Evolutionary conservation across 2,797 vertebrate species (phyloP).

Genomic region (Lates japonicus): DNA sequence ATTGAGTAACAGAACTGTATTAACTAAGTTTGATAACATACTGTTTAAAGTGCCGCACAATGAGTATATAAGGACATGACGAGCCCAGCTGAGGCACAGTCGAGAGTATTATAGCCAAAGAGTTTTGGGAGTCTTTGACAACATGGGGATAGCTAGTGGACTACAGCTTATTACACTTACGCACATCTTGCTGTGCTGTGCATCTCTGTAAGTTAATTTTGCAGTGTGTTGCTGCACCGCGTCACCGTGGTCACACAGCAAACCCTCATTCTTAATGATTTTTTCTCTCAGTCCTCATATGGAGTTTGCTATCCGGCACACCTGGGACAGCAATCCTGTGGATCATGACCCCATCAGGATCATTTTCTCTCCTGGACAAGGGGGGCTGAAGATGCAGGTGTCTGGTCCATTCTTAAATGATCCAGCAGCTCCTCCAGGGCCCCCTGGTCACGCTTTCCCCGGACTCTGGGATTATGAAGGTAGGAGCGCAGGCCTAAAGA

Average conservation of each 20-base stretch:
- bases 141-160: constrained; percentile 56
- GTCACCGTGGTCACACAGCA: background rate
- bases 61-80: background rate
- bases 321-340: constrained; percentile 90
- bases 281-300: constrained; percentile 67
- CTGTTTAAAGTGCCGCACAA: constrained; percentile 1
- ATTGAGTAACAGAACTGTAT: constrained; percentile 48
- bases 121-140: constrained; percentile 18
- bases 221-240: background rate
- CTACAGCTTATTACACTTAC: constrained; percentile 53
- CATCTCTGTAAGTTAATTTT: constrained; percentile 73
- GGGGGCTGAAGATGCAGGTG: constrained; percentile 88
- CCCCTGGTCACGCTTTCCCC: constrained; percentile 87
- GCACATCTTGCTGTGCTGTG: constrained; percentile 52
- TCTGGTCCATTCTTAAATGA: constrained; percentile 92
- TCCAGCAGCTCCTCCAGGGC: constrained; percentile 87
- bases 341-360: constrained; percentile 87
- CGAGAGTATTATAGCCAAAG: background rate
- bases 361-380: constrained; percentile 80
- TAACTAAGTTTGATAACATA: constrained; percentile 42
- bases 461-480: constrained; percentile 95
- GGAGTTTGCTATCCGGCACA: constrained; percentile 89
- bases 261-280: background rate
- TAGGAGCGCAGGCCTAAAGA: background rate
- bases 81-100: constrained; percentile 3